Evolutionary conservation across 2,888 invertebrate genomes (phyloP).

Genomic region (Dynastes tityus): DNA sequence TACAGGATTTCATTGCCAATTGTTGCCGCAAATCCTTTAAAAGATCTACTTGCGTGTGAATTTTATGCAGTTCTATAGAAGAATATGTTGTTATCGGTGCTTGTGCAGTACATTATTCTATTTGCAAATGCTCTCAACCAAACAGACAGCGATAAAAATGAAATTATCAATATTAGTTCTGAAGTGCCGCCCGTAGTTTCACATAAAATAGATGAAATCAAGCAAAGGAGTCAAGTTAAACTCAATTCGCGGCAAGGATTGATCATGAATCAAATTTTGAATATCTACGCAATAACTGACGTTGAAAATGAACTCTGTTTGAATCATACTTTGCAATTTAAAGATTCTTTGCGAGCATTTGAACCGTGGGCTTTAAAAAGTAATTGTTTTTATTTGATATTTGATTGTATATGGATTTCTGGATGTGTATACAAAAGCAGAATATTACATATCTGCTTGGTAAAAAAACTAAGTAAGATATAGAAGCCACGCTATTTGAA

Average conservation of each 20-base stretch:
- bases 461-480: no score
- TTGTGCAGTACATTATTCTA: conserved; percentile 22
- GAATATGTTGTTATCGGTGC: conserved; percentile 14
- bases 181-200: background rate
- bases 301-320: conserved; percentile 60
- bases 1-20: no score
- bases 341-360: conserved; percentile 60
- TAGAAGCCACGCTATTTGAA: no score
- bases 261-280: conserved; percentile 65
- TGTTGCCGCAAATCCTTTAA: no score
- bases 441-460: no score
- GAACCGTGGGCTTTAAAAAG: conserved; percentile 66
- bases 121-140: conserved; percentile 9
- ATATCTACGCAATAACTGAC: conserved; percentile 60
- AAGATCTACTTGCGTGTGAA: no score
- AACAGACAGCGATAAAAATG: background rate
- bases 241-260: conserved; percentile 63
- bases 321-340: conserved; percentile 62
- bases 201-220: background rate
- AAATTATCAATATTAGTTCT: background rate
- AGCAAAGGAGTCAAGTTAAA: conserved; percentile 55
- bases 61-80: background rate
- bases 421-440: background rate
- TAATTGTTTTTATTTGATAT: conserved; percentile 54
- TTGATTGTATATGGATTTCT: background rate